A percentile compares a stretch with the other conserved stretches of the same genome.
Evolutionary conservation across 1,140 invertebrate species (phyloP).

Genomic region (Oppia nitens): DNA sequence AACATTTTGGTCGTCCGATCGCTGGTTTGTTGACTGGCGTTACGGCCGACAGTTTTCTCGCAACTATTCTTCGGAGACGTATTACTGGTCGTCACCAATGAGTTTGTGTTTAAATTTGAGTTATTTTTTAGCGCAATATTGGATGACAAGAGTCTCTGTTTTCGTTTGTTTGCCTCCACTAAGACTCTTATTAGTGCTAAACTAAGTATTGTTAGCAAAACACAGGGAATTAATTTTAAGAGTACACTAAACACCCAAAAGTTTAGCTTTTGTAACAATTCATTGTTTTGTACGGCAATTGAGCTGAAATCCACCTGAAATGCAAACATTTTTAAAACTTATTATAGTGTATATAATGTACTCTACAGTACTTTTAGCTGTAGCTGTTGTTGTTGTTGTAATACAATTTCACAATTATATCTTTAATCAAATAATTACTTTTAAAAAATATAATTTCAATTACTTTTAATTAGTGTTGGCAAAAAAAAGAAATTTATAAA

Average conservation of each 20-base stretch:
- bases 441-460: no score
- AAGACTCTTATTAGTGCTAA: slow-evolving; percentile 46
- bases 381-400: no score
- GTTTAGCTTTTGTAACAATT: slow-evolving; percentile 46
- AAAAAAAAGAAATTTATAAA: no score
- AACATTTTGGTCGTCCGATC: slow-evolving; percentile 70
- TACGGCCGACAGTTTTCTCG: not conserved
- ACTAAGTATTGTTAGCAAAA: slow-evolving; percentile 63
- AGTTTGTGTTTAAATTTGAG: not conserved
- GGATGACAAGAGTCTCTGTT: slow-evolving; percentile 7
- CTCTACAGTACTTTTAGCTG: no score
- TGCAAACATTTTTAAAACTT: no score
- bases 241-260: slow-evolving; percentile 75
- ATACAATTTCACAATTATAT: no score
- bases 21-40: not conserved
- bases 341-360: no score
- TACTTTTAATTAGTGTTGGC: no score
- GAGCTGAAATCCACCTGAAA: slow-evolving; percentile 40
- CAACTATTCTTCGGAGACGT: not conserved
- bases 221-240: slow-evolving; percentile 65
- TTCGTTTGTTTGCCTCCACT: slow-evolving; percentile 15
- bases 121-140: not conserved
- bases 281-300: slow-evolving; percentile 32
- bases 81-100: not conserved
- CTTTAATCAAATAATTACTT: no score